Evolutionary conservation across 2,888 invertebrate genomes (phyloP).

Genomic region (Gastracanthus pulcherrimus): DNA sequence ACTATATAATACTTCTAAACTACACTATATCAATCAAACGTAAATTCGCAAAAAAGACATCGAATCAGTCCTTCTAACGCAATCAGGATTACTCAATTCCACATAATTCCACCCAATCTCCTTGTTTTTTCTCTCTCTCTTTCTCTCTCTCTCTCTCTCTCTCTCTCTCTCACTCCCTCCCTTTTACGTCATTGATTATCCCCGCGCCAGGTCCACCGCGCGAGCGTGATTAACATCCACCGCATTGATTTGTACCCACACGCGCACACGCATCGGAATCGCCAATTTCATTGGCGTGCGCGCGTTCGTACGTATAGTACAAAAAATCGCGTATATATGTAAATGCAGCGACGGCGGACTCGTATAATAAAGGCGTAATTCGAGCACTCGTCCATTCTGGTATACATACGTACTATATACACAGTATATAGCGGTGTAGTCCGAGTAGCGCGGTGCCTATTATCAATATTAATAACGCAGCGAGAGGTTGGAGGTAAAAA

Average conservation of each 20-base stretch:
- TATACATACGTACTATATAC: too few species aligned
- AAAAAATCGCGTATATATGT: constrained; percentile 19
- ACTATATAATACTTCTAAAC: background rate
- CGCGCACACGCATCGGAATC: background rate
- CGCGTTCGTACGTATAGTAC: constrained; percentile 1
- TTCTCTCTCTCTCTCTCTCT: background rate
- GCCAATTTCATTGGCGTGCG: constrained; percentile 2
- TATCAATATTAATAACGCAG: constrained; percentile 48
- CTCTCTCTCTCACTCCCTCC: background rate
- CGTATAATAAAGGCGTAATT: constrained; percentile 34
- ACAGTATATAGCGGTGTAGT: too few species aligned
- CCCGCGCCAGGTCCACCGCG: background rate
- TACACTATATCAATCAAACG: background rate
- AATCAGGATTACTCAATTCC: constrained; percentile 10
- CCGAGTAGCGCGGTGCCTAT: background rate
- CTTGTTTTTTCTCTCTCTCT: constrained; percentile 1
- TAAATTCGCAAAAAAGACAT: background rate
- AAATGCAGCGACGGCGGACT: background rate
- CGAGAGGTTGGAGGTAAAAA: constrained; percentile 25
- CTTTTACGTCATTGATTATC: constrained; percentile 22
- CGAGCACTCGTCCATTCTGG: constrained; percentile 1
- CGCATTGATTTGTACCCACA: background rate
- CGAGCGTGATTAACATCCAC: constrained; percentile 36
- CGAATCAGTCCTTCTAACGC: background rate
- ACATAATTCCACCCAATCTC: constrained; percentile 24